These are phyloP conservation scores for Emydoidea blandingii DNA, from an alignment of 2,797 vertebrate species.

Conservation along the genomic window DNA sequence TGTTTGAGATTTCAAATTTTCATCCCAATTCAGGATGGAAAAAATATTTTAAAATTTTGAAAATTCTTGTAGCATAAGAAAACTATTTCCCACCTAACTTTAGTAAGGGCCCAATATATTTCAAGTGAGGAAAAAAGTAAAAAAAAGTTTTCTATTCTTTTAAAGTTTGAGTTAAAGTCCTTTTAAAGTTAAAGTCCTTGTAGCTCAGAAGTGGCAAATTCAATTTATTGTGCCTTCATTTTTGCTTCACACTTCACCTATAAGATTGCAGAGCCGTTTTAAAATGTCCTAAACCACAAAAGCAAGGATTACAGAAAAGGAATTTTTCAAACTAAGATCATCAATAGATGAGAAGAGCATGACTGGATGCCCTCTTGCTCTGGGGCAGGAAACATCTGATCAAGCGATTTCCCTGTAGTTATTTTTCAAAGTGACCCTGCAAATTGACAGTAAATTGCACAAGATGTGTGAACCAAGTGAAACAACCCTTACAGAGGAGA, in stretches of 20 bases:
- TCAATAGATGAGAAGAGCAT: not conserved
- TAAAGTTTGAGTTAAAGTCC: not conserved
- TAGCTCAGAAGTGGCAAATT: not conserved
- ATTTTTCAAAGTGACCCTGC: rapidly evolving
- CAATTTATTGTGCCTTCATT: not conserved
- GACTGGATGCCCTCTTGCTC: not conserved
- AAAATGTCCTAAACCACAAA: not conserved
- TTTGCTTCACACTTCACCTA: not conserved
- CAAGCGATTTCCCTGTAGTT: not conserved
- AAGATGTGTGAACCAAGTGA: not conserved
- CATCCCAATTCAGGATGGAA: not conserved
- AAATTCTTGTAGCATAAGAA: not conserved
- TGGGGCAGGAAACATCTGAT: not conserved
- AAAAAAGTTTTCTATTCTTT: not conserved
- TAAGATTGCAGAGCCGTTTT: not conserved
- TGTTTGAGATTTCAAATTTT: not conserved
- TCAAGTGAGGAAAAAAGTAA: not conserved
- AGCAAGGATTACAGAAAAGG: not conserved
- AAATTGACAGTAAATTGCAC: not conserved
- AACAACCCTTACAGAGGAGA: rapidly evolving
- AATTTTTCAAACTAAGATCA: not conserved
- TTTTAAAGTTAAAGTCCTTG: not conserved
- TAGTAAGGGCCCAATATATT: not conserved
- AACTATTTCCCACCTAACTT: not conserved
- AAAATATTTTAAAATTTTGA: not conserved